Evolutionary conservation across 1,140 invertebrate species (phyloP).

Genomic region (Bombyx mori): DNA sequence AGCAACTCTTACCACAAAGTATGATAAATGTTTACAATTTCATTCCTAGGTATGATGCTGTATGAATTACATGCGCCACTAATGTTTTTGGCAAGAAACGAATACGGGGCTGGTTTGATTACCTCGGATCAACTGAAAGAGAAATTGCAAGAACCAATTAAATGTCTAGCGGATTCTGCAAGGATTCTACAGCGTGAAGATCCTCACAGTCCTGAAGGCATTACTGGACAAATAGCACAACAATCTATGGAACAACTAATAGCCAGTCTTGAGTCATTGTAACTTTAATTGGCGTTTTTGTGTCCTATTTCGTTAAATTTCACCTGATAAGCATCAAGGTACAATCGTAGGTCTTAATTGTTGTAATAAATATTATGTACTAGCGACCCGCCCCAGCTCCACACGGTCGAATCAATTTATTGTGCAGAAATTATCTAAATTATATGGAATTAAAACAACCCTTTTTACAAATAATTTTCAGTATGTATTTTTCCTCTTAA

Average conservation of each 20-base stretch:
- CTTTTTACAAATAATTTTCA: too few species aligned
- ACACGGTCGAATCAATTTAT: too few species aligned
- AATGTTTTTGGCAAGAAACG: conserved; percentile 77
- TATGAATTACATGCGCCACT: conserved; percentile 85
- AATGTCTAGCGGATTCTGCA: conserved; percentile 73
- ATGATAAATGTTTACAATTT: not conserved
- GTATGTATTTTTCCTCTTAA: too few species aligned
- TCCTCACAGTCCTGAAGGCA: conserved; percentile 77
- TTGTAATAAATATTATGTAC: too few species aligned
- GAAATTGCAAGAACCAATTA: conserved; percentile 76
- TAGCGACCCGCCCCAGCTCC: too few species aligned
- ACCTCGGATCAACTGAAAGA: conserved; percentile 74
- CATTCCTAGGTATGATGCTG: conserved; percentile 76
- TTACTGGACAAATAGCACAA: conserved; percentile 75
- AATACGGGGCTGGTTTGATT: conserved; percentile 74
- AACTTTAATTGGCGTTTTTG: conserved; percentile 6
- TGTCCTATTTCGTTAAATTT: too few species aligned
- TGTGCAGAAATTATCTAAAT: too few species aligned
- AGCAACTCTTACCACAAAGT: too few species aligned
- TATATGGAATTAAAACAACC: too few species aligned
- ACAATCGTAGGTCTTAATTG: too few species aligned
- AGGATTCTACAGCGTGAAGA: conserved; percentile 79
- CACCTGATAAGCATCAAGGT: too few species aligned
- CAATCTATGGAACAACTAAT: conserved; percentile 75
- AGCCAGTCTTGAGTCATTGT: conserved; percentile 73